Evolutionary conservation across 2,113 vertebrate species (phyloP).

Genomic region (Pimephales promelas): DNA sequence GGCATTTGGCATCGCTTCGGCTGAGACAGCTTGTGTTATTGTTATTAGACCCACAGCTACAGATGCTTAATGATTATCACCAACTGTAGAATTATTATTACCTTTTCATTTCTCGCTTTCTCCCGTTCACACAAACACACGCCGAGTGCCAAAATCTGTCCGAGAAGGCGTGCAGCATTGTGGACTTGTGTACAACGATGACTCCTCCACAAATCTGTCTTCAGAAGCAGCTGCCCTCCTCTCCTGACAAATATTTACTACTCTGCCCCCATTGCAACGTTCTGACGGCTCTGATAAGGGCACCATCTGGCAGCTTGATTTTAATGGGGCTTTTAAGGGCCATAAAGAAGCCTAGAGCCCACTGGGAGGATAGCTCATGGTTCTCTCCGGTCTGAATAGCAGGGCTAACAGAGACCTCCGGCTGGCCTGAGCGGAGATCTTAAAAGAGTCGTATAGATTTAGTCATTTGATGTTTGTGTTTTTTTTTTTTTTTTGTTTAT

Average conservation of each 20-base stretch:
- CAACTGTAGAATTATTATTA: constrained; percentile 27
- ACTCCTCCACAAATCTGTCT: constrained; percentile 9
- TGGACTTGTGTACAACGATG: not conserved
- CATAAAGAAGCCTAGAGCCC: constrained; percentile 43
- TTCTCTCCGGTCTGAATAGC: constrained; percentile 14
- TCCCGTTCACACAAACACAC: not conserved
- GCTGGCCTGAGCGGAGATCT: constrained; percentile 15
- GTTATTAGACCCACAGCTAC: constrained; percentile 14
- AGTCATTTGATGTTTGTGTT: constrained; percentile 14
- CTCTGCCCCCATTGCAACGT: constrained; percentile 33
- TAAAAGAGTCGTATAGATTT: constrained; percentile 15
- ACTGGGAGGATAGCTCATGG: constrained; percentile 11
- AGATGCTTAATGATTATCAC: constrained; percentile 35
- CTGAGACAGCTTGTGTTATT: constrained; percentile 39
- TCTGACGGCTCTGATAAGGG: constrained; percentile 43
- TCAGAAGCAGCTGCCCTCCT: constrained; percentile 40
- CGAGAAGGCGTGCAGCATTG: not conserved
- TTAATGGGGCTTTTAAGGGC: constrained; percentile 58
- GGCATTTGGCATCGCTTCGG: not conserved
- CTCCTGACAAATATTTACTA: constrained; percentile 54
- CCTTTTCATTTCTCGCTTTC: constrained; percentile 5
- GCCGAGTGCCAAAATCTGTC: not conserved
- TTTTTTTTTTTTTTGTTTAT: not conserved
- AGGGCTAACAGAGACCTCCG: constrained; percentile 23
- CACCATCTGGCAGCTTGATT: constrained; percentile 56